A percentile compares a stretch with the other conserved stretches of the same genome.
phyloP scores from a whole-genome alignment of 2,888 invertebrate genomes.

The Amphipyra tragopoginis region DNA sequence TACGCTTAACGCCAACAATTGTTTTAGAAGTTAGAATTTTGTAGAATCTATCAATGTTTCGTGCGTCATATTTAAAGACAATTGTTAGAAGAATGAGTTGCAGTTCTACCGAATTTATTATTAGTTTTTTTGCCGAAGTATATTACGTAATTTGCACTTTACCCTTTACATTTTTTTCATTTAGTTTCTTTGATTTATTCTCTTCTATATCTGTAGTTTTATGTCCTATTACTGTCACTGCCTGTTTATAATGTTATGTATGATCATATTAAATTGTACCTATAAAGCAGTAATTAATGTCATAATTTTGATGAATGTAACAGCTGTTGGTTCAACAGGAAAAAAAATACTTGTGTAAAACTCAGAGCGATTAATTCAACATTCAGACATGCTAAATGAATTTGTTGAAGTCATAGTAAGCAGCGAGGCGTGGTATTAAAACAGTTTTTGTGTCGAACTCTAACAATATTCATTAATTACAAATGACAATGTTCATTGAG shows the following conservation, averaged over 20 bases:
- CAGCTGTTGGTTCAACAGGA: not conserved
- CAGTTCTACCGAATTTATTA: constrained; percentile 9
- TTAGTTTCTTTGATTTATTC: not conserved
- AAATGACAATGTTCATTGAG: constrained; percentile 18
- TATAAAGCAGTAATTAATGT: no score
- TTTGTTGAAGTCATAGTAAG: constrained; percentile 32
- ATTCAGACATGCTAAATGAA: constrained; percentile 15
- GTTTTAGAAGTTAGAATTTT: not conserved
- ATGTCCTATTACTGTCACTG: no score
- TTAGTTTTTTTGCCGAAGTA: constrained; percentile 11
- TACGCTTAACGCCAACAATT: not conserved
- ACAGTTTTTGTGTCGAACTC: constrained; percentile 9
- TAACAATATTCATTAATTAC: constrained; percentile 5
- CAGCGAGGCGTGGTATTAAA: constrained; percentile 20
- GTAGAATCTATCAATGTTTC: not conserved
- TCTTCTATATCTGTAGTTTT: not conserved
- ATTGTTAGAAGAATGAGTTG: constrained; percentile 16
- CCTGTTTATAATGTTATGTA: no score
- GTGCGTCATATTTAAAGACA: not conserved
- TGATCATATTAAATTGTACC: not conserved
- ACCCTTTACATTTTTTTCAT: not conserved
- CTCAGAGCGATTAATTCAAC: constrained; percentile 18
- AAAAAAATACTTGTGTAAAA: not conserved
- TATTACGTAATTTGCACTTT: not conserved
- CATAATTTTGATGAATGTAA: not conserved